Evolutionary conservation across 2,113 vertebrate species (phyloP).

Genomic region (Ranitomeya imitator): DNA sequence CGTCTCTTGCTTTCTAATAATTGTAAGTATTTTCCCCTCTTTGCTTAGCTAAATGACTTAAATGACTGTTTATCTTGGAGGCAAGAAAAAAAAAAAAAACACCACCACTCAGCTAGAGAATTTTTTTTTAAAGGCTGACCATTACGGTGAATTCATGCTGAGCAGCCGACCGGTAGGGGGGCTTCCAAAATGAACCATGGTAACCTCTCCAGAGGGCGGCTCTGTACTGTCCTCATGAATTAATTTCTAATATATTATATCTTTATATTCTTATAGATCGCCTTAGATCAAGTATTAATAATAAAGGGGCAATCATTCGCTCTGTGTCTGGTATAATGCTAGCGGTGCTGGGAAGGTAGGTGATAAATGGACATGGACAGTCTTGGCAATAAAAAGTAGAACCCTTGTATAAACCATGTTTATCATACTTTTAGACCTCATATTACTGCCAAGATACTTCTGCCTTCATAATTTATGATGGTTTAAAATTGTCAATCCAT

Average conservation of each 20-base stretch:
- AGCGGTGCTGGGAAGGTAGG: too few species aligned
- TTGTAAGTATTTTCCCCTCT: background rate
- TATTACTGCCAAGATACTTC: too few species aligned
- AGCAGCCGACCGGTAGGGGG: background rate
- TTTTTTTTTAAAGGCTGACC: background rate
- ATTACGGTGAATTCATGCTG: constrained; percentile 2
- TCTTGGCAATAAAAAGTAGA: too few species aligned
- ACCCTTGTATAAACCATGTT: too few species aligned
- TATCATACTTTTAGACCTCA: too few species aligned
- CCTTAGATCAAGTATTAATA: too few species aligned
- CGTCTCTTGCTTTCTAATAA: constrained; percentile 8
- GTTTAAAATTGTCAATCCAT: too few species aligned
- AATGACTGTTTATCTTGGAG: background rate
- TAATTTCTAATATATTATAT: background rate
- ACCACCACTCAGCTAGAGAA: background rate
- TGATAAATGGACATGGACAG: too few species aligned
- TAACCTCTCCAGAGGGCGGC: background rate
- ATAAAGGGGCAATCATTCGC: too few species aligned
- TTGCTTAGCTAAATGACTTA: background rate
- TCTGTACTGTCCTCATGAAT: background rate
- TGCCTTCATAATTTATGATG: too few species aligned
- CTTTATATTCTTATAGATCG: background rate
- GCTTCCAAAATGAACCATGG: background rate
- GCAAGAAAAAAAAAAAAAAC: background rate
- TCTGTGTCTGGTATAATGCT: too few species aligned